Evolutionary conservation across 1,140 invertebrate genomes (phyloP).

Genomic region (Thaumetopoea pityocampa): DNA sequence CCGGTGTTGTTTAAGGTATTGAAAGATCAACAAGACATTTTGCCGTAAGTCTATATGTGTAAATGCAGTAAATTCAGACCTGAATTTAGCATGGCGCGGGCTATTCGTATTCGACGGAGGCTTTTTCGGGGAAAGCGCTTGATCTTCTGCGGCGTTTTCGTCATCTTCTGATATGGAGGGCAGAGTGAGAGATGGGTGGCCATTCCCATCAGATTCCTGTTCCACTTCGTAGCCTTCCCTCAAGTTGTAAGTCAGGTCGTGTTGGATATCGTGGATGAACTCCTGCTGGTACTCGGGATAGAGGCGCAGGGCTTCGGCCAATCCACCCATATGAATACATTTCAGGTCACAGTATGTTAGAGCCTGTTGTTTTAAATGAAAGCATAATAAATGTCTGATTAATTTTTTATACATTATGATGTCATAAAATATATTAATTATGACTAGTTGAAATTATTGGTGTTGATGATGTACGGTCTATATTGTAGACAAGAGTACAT

Average conservation of each 20-base stretch:
- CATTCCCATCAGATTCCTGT: conserved; percentile 88
- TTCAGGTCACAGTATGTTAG: conserved; percentile 97
- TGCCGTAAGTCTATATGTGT: neutral
- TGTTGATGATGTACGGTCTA: too few species aligned
- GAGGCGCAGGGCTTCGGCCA: conserved; percentile 91
- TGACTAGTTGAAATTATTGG: too few species aligned
- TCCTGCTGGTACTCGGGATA: conserved; percentile 97
- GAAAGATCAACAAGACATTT: too few species aligned
- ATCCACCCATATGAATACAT: conserved; percentile 92
- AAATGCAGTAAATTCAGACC: conserved; percentile 26
- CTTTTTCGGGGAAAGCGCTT: conserved; percentile 79
- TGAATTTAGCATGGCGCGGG: conserved; percentile 83
- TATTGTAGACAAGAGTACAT: too few species aligned
- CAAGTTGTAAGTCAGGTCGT: conserved; percentile 96
- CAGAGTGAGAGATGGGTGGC: conserved; percentile 86
- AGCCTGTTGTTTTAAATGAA: conserved; percentile 74
- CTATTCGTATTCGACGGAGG: conserved; percentile 78
- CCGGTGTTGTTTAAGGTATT: too few species aligned
- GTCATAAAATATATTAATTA: too few species aligned
- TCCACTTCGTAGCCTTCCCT: conserved; percentile 94
- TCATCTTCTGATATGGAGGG: conserved; percentile 96
- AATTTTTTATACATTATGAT: too few species aligned
- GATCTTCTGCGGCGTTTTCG: conserved; percentile 88
- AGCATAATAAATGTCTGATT: neutral
- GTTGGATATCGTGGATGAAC: conserved; percentile 95